These are phyloP conservation scores for Siniperca chuatsi DNA, from an alignment of 2,113 vertebrate genomes.

Conservation along the genomic window DNA sequence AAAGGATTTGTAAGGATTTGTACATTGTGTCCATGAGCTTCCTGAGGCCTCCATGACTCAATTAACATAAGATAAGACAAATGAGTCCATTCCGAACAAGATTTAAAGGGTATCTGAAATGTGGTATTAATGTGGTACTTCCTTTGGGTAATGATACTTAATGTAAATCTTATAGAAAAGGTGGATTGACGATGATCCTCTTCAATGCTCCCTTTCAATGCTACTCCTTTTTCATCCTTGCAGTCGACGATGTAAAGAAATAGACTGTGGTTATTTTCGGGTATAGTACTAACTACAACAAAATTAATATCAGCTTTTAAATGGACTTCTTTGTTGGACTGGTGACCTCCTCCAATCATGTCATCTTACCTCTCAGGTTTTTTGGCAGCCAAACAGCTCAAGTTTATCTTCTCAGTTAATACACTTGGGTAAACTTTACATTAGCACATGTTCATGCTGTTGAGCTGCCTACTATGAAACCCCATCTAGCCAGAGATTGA, in stretches of 20 bases:
- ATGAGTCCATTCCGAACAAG: neutral
- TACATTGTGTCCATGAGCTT: neutral
- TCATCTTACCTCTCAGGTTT: neutral
- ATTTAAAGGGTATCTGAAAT: neutral
- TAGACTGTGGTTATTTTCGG: neutral
- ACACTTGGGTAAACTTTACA: neutral
- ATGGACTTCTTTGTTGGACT: neutral
- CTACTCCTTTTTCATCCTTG: neutral
- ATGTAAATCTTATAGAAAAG: too few relatives aligned
- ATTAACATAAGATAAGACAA: neutral
- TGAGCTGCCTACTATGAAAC: neutral
- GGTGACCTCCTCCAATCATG: neutral
- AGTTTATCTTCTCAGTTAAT: neutral
- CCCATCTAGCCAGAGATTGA: neutral
- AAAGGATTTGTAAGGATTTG: neutral
- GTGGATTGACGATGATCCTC: neutral
- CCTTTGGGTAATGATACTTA: too few relatives aligned
- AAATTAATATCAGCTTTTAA: neutral
- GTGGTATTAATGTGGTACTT: neutral
- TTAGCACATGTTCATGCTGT: neutral
- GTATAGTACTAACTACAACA: neutral
- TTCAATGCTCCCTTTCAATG: neutral
- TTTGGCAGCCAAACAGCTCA: neutral
- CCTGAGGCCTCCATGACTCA: neutral
- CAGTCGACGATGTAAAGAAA: neutral